Percentiles rank a stretch among this genome's conserved stretches.
These are phyloP conservation scores for Eristalis tenax DNA, from an alignment of 2,888 invertebrate species.

Conservation along the genomic window DNA sequence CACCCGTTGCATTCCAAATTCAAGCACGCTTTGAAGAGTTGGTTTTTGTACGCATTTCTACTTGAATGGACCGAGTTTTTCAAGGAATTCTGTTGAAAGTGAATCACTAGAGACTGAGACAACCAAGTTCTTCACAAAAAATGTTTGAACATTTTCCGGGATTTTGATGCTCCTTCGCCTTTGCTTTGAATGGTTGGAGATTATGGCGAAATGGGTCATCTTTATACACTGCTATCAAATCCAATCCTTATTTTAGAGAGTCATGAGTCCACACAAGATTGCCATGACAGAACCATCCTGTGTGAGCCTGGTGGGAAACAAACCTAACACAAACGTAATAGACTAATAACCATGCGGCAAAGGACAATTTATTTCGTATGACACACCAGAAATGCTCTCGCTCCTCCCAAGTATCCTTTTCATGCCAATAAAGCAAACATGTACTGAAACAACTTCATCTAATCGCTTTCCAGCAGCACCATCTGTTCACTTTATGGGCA, in stretches of 20 bases:
- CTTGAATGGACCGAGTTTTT: not conserved
- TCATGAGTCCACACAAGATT: not conserved
- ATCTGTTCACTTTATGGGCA: constrained; percentile 32
- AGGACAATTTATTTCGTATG: not conserved
- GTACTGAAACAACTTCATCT: constrained; percentile 28
- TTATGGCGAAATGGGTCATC: not conserved
- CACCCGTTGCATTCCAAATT: not conserved
- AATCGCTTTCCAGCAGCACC: constrained; percentile 31
- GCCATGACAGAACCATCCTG: not conserved
- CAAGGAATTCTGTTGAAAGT: too few relatives aligned
- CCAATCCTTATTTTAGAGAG: not conserved
- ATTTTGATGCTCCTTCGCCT: too few relatives aligned
- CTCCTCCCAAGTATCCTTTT: not conserved
- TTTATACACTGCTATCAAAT: not conserved
- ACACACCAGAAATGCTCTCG: not conserved
- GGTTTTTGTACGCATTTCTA: not conserved
- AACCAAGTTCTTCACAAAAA: not conserved
- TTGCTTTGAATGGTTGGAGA: not conserved
- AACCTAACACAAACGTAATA: too few relatives aligned
- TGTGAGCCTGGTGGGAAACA: too few relatives aligned
- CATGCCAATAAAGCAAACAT: constrained; percentile 31
- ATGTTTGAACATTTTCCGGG: too few relatives aligned
- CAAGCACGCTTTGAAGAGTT: not conserved
- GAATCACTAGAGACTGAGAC: too few relatives aligned
- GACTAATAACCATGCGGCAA: not conserved